Evolutionary conservation across 2,888 invertebrate species (phyloP).

Genomic region (Yponomeuta evonymella): DNA sequence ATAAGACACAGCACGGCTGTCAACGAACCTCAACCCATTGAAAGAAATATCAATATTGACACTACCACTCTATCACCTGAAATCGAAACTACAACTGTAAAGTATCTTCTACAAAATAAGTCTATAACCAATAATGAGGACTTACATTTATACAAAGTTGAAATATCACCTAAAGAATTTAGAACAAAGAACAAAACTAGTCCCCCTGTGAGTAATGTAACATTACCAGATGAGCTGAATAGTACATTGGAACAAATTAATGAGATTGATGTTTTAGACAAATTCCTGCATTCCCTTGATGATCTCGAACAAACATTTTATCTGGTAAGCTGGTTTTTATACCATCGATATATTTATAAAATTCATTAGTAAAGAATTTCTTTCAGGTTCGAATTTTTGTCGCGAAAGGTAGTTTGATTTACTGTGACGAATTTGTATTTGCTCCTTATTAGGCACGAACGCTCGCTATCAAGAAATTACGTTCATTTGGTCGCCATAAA

Average conservation of each 20-base stretch:
- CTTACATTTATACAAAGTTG: neutral
- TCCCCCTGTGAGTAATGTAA: neutral
- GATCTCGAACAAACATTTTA: slow-evolving; percentile 31
- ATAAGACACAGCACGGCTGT: neutral
- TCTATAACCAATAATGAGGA: neutral
- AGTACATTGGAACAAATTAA: neutral
- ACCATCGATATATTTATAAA: too few species aligned
- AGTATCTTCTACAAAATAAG: neutral
- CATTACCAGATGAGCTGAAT: neutral
- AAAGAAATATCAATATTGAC: neutral
- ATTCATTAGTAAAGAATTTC: neutral
- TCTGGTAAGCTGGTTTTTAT: slow-evolving; percentile 26
- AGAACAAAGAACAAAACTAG: neutral
- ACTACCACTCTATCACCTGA: neutral
- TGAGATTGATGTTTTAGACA: slow-evolving; percentile 13
- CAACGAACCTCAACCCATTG: neutral
- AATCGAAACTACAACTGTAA: neutral
- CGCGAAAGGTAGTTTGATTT: slow-evolving; percentile 19
- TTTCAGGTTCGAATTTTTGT: neutral
- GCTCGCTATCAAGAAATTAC: neutral
- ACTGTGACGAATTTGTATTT: slow-evolving; percentile 22
- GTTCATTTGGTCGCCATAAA: neutral
- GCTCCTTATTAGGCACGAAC: slow-evolving; percentile 13
- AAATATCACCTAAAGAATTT: neutral
- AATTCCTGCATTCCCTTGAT: slow-evolving; percentile 27